phyloP scores from a whole-genome alignment of 2,113 vertebrate genomes.

The Gavia stellata region DNA sequence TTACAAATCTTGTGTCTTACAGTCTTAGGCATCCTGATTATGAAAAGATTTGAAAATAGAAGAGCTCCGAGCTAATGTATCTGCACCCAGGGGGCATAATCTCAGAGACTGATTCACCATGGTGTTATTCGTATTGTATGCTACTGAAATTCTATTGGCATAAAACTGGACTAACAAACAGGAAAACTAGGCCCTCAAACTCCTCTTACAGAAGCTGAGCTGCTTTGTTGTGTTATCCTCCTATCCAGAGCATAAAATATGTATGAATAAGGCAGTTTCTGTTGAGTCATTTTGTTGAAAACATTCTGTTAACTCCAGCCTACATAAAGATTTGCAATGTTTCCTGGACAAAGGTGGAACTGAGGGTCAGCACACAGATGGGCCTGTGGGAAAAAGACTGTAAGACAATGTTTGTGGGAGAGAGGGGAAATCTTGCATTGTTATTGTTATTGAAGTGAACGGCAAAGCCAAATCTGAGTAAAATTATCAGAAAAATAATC shows the following conservation, averaged over 20 bases:
- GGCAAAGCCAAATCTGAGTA: neutral
- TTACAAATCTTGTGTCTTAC: neutral
- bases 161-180: neutral
- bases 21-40: neutral
- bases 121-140: neutral
- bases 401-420: neutral
- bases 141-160: neutral
- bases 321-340: neutral
- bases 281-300: neutral
- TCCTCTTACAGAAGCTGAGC: neutral
- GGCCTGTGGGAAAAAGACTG: neutral
- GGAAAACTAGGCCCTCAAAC: constrained; percentile 14
- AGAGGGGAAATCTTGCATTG: neutral
- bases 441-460: neutral
- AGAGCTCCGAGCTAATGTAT: neutral
- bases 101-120: neutral
- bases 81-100: neutral
- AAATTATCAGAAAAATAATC: neutral
- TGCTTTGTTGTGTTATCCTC: neutral
- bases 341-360: neutral
- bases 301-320: neutral
- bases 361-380: neutral
- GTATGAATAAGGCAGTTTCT: constrained; percentile 22
- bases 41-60: neutral
- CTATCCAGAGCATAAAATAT: constrained; percentile 11